Base-by-base conservation (phyloP, 2,888 invertebrate species). In the Meliscaeva auricollis region DNA sequence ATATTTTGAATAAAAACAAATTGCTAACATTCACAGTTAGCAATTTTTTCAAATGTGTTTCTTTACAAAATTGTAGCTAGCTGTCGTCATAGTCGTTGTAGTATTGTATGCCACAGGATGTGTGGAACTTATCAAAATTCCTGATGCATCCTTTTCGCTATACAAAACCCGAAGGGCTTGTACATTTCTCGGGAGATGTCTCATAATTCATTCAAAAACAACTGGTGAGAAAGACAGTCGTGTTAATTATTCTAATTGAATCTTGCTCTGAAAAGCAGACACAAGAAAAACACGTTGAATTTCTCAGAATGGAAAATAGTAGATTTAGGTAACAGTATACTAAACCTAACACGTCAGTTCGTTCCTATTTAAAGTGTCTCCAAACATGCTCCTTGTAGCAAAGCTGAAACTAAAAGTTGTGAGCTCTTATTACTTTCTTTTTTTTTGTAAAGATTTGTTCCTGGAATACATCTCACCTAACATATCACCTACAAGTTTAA, bases 191-290 rank as follows among this genome's bases (percentile, higher is more conserved):
- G 35, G 83, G 79, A 79, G 73, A 83, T 83, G 79, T 74, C 83
- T 74, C 74, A 74, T 83, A 83, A 83, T 83, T 83, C 73, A 83
- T 83, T 83, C 74, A 83, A 74, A 50, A 32, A 78, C 74, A 79
- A 79, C 74, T 56, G 79, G 60, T 74, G 44, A 69, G 69, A 48
- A 62, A 79, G 73, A 78, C 73, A 78, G 78, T 83, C 74, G 74
- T 79, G 83, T 83, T 83, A 83, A 83, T 83, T 83, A 83, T 83
- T 83, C 83, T 83, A 83, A 83, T 83, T 83, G 83, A 83, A 83
- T 83, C 74, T 74, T 83, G 73, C 62, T 83, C 48, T 38, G 69
- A 26, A 74, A 41, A 44, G 50, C 44, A 68, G 48, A 64, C 48
- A 64, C 41, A 54, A 50, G 32, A 73, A 22, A 73, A 60, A 44